Conservation (phyloP, 1,140 invertebrate genomes). For the Apolygus lucorum region DNA sequence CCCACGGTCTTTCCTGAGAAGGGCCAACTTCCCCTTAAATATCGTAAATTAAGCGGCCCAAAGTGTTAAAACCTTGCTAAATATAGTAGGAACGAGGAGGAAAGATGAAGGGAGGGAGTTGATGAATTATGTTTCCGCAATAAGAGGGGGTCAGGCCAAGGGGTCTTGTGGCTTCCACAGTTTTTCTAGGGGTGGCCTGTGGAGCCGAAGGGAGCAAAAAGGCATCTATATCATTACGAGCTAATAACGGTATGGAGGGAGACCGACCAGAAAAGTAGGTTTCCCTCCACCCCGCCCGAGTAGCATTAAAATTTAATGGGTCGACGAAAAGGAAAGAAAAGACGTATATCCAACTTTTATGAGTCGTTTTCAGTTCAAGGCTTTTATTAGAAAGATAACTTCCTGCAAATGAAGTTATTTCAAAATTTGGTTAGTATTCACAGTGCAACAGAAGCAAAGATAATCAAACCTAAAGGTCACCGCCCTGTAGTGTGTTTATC, state of each 20-base stretch:
- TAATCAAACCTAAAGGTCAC: too few relatives aligned
- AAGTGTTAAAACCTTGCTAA: conserved; percentile 15
- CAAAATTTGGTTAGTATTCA: too few relatives aligned
- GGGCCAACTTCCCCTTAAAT: background rate
- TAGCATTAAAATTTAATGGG: background rate
- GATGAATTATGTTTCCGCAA: conserved; percentile 11
- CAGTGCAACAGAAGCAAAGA: too few relatives aligned
- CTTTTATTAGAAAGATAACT: too few relatives aligned
- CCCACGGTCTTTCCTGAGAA: background rate
- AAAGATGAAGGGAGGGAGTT: background rate
- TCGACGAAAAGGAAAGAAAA: too few relatives aligned
- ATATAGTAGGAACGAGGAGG: background rate
- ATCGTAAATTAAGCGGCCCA: conserved; percentile 10
- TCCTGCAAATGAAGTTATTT: too few relatives aligned
- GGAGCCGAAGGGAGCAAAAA: background rate
- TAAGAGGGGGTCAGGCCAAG: background rate
- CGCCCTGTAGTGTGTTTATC: too few relatives aligned
- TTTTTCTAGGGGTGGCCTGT: background rate
- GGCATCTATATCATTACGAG: conserved; percentile 15
- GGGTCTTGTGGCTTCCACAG: too few relatives aligned
- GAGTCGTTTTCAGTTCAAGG: too few relatives aligned
- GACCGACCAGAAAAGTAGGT: background rate
- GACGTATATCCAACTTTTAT: too few relatives aligned
- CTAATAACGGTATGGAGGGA: conserved; percentile 3
- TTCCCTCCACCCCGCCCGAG: background rate